A percentile compares a stretch with the other conserved stretches of the same genome.
Conservation (phyloP, 2,888 invertebrate genomes). For the Cartodere bifasciata region DNA sequence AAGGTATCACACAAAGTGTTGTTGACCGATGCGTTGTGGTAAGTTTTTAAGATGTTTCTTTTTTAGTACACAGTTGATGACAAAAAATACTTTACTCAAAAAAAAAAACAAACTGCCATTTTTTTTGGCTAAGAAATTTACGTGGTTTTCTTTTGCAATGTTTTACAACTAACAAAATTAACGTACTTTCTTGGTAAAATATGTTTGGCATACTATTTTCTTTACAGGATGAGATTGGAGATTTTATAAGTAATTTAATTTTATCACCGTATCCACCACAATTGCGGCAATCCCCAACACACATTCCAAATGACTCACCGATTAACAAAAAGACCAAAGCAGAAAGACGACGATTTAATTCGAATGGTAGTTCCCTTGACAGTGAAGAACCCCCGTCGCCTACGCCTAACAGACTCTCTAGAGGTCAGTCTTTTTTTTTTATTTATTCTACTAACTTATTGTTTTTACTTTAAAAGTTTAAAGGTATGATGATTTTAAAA, state of each 20-base stretch:
- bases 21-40: slow-evolving; percentile 66
- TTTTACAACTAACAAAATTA: no score
- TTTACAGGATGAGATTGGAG: slow-evolving; percentile 49
- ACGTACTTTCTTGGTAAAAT: no score
- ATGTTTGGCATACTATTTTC: no score
- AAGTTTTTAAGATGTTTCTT: slow-evolving; percentile 16
- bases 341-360: slow-evolving; percentile 40
- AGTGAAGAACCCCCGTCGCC: slow-evolving; percentile 41
- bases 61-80: no score
- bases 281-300: slow-evolving; percentile 31
- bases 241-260: slow-evolving; percentile 48
- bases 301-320: slow-evolving; percentile 23
- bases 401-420: slow-evolving; percentile 31
- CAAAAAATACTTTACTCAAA: no score
- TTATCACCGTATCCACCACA: slow-evolving; percentile 45
- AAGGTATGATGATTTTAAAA: no score
- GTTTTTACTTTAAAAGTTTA: no score
- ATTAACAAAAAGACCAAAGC: slow-evolving; percentile 23
- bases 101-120: no score
- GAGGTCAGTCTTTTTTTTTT: slow-evolving; percentile 22
- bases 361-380: slow-evolving; percentile 37
- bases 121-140: no score
- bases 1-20: slow-evolving; percentile 66
- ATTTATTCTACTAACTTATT: neutral
- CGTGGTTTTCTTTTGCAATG: no score